These are phyloP conservation scores for Cetoscarus ocellatus DNA, from an alignment of 2,797 vertebrate species.

Conservation along the genomic window DNA sequence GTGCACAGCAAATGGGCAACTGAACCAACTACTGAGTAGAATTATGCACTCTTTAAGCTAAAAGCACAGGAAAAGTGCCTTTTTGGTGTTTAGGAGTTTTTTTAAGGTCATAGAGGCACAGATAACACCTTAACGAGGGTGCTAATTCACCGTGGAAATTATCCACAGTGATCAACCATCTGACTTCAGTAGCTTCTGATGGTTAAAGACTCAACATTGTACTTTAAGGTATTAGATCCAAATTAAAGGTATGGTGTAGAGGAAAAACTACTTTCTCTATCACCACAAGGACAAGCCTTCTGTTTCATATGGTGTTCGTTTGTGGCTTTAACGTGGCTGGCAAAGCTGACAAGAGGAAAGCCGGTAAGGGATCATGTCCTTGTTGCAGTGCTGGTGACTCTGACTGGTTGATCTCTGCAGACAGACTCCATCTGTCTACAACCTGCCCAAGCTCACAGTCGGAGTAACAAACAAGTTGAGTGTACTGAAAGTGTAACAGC, in stretches of 20 bases:
- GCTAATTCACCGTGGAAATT: background rate
- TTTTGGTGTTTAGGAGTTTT: background rate
- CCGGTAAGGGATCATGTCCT: conserved; percentile 12
- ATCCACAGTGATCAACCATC: too few species aligned
- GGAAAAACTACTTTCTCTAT: background rate
- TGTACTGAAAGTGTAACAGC: background rate
- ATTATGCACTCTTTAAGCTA: background rate
- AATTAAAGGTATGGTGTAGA: background rate
- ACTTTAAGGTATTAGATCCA: background rate
- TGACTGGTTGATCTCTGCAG: conserved; percentile 1
- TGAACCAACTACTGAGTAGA: background rate
- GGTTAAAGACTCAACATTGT: background rate
- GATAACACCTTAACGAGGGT: background rate
- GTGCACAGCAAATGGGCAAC: background rate
- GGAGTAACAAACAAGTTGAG: background rate
- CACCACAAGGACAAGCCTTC: background rate
- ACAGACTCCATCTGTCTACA: conserved; percentile 3
- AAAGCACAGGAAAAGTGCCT: background rate
- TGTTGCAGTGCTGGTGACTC: conserved; percentile 1
- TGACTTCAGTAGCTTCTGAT: background rate
- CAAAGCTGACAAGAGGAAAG: background rate
- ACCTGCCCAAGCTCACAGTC: background rate
- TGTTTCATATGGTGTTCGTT: background rate
- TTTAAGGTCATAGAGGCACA: background rate
- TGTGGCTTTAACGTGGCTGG: background rate